Evolutionary conservation across 2,888 invertebrate species (phyloP).

Genomic region (Platycheirus albimanus): DNA sequence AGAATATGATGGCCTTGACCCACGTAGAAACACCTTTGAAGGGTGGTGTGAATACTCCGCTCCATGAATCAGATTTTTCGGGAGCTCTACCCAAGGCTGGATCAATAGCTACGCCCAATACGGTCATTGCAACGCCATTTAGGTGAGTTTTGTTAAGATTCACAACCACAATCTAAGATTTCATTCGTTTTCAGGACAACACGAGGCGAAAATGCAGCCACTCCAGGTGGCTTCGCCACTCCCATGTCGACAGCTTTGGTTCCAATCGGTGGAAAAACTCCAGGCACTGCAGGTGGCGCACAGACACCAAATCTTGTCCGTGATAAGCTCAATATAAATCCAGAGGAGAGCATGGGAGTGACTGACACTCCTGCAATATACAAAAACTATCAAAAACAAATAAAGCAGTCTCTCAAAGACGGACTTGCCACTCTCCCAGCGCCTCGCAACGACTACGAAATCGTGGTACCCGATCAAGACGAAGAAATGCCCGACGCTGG

Average conservation of each 20-base stretch:
- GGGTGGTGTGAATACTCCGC: constrained; percentile 96
- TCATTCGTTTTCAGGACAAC: constrained; percentile 83
- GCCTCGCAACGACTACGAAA: constrained; percentile 99
- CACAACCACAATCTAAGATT: neutral
- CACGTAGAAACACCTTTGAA: constrained; percentile 99
- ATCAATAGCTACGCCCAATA: constrained; percentile 92
- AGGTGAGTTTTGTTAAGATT: constrained; percentile 82
- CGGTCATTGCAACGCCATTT: constrained; percentile 94
- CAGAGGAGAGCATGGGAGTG: constrained; percentile 90
- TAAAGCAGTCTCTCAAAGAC: constrained; percentile 89
- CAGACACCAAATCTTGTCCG: constrained; percentile 90
- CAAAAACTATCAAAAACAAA: constrained; percentile 88
- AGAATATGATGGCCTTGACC: constrained; percentile 98
- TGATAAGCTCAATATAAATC: constrained; percentile 97
- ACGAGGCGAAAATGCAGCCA: constrained; percentile 86
- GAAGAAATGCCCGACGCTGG: constrained; percentile 83
- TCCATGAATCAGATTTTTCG: constrained; percentile 94
- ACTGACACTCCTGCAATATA: constrained; percentile 88
- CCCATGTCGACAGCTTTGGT: constrained; percentile 84
- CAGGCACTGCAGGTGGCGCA: constrained; percentile 65
- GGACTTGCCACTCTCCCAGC: constrained; percentile 92
- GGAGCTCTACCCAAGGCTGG: constrained; percentile 90
- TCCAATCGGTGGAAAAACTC: constrained; percentile 78
- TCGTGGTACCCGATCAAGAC: constrained; percentile 96
- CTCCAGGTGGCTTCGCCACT: constrained; percentile 86